Base-by-base conservation (phyloP, 1,140 invertebrate species). In the Calosoma granatense region DNA sequence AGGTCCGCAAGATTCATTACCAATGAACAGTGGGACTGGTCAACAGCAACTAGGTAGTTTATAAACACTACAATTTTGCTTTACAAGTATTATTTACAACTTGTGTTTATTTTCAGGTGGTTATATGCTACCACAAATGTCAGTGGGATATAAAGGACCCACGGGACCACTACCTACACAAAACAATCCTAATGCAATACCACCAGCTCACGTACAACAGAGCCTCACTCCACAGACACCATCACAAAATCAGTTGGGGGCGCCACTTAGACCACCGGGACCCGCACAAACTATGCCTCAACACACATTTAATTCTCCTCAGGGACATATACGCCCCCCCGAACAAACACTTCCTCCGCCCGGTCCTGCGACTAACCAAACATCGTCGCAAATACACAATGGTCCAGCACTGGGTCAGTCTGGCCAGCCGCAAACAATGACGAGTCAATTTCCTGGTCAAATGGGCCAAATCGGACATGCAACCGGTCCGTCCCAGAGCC, bases 91-190 rank as follows among this genome's bases (percentile, higher is more conserved):
- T n/a, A n/a, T n/a, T n/a, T n/a, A n/a, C n/a, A n/a, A n/a, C n/a
- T n/a, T n/a, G n/a, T n/a, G n/a, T n/a, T n/a, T n/a, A n/a, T n/a
- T n/a, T n/a, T n/a, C n/a, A 30, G 39, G 59, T 56, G 51, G 22
- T 61, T 66, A 61, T 52, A 71, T 71, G 67, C 68, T 72, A 65
- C 66, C 69, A 14, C 67, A 70, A 12, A 6, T 4, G 4, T 17
- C 41, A 11, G 4, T 11, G 6, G 41, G 41, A 56, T 69, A 67
- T 51, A 62, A 67, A 69, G 22, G 67, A 65, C 26, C 56, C 59
- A 39, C 63, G 63, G 22, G 65, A 70, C 53, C 65, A 67, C 36
- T 54, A 59, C 41, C 59, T 56, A 41, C 60, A 58, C 62, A 55
- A 64, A 65, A 39, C n/a, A n/a, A n/a, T n/a, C n/a, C n/a, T n/a